These are phyloP conservation scores for Sceliomorpha sp. DNA, from an alignment of 2,888 invertebrate genomes.

Conservation along the genomic window DNA sequence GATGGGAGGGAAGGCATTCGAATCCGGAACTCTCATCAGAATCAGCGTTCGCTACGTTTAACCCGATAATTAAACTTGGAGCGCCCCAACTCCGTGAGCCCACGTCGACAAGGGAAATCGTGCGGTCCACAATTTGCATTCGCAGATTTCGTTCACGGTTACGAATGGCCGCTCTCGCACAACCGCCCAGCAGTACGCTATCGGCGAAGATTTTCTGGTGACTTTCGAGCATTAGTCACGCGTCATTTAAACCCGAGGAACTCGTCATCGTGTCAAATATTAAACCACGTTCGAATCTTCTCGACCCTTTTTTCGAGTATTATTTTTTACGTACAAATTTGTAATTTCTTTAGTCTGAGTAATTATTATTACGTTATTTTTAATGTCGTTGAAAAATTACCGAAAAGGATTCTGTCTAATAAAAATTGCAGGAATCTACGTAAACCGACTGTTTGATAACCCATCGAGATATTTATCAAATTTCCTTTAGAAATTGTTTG, in stretches of 20 bases:
- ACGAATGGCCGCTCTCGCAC: slow-evolving; percentile 46
- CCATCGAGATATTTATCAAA: too few species aligned
- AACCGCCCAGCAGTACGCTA: slow-evolving; percentile 20
- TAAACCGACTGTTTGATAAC: too few species aligned
- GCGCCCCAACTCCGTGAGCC: slow-evolving; percentile 57
- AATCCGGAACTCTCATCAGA: slow-evolving; percentile 80
- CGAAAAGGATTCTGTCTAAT: too few species aligned
- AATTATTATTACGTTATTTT: too few species aligned
- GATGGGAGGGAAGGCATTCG: slow-evolving; percentile 69
- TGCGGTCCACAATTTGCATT: slow-evolving; percentile 76
- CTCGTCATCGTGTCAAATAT: slow-evolving; percentile 4
- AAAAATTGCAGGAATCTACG: too few species aligned
- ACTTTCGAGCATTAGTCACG: slow-evolving; percentile 19
- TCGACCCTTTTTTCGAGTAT: too few species aligned
- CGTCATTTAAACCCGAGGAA: slow-evolving; percentile 21
- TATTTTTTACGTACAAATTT: too few species aligned
- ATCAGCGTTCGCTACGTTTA: slow-evolving; percentile 79
- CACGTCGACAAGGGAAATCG: slow-evolving; percentile 73
- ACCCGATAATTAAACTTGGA: slow-evolving; percentile 79
- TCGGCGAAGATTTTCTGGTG: slow-evolving; percentile 13
- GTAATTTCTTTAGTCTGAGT: too few species aligned
- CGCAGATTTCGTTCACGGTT: slow-evolving; percentile 68
- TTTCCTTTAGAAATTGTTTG: too few species aligned
- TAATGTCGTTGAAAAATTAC: too few species aligned
- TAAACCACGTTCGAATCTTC: too few species aligned